Conservation (phyloP, 2,113 vertebrate species). For the Spilogale gracilis region DNA sequence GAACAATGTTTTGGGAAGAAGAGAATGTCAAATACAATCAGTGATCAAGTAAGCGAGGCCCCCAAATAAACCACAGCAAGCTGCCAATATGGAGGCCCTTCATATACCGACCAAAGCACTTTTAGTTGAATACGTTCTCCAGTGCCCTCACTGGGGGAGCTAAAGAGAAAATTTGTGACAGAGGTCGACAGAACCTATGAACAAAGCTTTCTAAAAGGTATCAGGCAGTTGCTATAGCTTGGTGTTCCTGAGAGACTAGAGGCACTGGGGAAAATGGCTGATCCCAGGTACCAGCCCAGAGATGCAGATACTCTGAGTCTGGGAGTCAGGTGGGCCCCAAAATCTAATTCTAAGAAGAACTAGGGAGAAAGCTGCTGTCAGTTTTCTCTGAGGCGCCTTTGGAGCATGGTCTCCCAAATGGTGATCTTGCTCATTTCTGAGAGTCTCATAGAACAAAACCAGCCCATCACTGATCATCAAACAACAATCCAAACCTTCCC, state of each 20-base stretch:
- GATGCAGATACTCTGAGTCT: background rate
- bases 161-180: background rate
- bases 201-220: background rate
- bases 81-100: background rate
- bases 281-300: background rate
- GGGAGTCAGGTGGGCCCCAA: background rate
- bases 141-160: background rate
- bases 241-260: background rate
- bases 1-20: background rate
- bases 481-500: background rate
- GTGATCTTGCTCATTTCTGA: background rate
- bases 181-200: background rate
- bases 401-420: background rate
- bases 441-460: background rate
- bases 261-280: background rate
- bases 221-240: background rate
- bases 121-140: background rate
- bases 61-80: background rate
- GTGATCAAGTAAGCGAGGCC: background rate
- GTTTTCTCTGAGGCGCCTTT: background rate
- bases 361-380: background rate
- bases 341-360: background rate
- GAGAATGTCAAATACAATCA: background rate
- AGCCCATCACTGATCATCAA: background rate
- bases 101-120: background rate